These are phyloP conservation scores for Polypterus senegalus DNA, from an alignment of 2,113 vertebrate species.

Conservation along the genomic window DNA sequence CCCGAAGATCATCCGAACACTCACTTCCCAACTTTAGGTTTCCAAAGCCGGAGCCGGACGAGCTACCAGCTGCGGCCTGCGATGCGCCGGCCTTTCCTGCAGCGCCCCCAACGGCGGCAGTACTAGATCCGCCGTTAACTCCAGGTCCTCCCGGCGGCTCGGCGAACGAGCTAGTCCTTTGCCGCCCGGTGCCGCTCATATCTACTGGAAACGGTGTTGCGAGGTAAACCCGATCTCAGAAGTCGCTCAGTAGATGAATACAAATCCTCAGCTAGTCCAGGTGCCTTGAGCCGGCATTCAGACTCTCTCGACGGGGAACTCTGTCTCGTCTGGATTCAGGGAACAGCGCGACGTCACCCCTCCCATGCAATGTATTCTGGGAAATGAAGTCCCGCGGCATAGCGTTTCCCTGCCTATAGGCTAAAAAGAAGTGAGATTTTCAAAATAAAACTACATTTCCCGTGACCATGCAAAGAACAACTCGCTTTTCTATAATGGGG, in stretches of 20 bases:
- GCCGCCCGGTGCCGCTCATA: slow-evolving; percentile 69
- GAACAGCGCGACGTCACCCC: no score
- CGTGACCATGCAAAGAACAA: no score
- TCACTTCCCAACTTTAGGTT: slow-evolving; percentile 57
- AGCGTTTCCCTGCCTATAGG: not conserved
- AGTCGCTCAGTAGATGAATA: no score
- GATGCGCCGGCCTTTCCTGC: slow-evolving; percentile 61
- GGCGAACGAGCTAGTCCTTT: slow-evolving; percentile 67
- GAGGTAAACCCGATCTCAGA: no score
- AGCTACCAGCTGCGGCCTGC: slow-evolving; percentile 49
- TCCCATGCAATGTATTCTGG: slow-evolving; percentile 29
- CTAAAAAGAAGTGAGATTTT: no score
- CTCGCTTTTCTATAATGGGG: no score
- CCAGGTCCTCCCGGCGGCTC: slow-evolving; percentile 63
- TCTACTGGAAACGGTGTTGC: slow-evolving; percentile 45
- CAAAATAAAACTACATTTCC: no score
- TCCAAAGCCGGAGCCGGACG: slow-evolving; percentile 49
- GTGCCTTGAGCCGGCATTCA: slow-evolving; percentile 30
- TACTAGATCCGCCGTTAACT: slow-evolving; percentile 45
- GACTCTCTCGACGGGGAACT: slow-evolving; percentile 31
- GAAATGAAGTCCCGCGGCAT: slow-evolving; percentile 34
- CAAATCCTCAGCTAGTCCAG: no score
- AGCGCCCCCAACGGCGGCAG: slow-evolving; percentile 50
- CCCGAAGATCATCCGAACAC: slow-evolving; percentile 22
- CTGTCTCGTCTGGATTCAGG: no score